Base-by-base conservation (phyloP, 2,888 invertebrate species). In the Chrysolina haemoptera region DNA sequence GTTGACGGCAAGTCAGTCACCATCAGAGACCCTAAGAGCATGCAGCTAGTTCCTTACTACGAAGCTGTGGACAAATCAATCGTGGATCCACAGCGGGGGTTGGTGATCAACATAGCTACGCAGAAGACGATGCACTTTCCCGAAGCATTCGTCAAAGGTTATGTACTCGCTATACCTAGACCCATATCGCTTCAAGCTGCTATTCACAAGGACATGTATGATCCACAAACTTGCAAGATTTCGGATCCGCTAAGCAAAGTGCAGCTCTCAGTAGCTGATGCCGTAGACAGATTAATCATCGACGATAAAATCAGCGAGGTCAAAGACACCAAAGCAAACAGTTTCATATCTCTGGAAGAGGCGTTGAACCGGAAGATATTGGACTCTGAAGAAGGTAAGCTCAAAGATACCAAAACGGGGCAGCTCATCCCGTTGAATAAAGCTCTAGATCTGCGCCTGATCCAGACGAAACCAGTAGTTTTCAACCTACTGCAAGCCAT, bases 1-100 rank as follows among this genome's bases (percentile, higher is more conserved):
- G 90, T 97, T 68, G 94, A 96, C 88, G 92, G 94, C 50, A 93
- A 94, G 86, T 93, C 95, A 5, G 90, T 96, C 62, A 91, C 93
- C 22, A 92, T 96, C 76, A 91, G 92, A 85, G 91, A 95, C 86
- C 94, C 95, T 6, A 90, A 90, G 75, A 93, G 93, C 79, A 93
- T 94, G 84, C 94, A 95, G 88, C 90, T 93, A 50, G 90, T 96
- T 76, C 92, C 95, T 27, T 89, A 97, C 81, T 92, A 92, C 77
- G 95, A 96, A 89, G 96, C 97, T 72, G 91, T 95, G 74, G 94
- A 96, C 85, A 90, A 90, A 74, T 94, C 94, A 70, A 91, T 95
- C 79, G 92, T 97, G 75, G 93, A 96, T 89, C 91, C 95, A 77
- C 91, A 92, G 80, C 90, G 92, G 76, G 95, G 94, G 53, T 89